Percentiles rank a stretch among this genome's conserved stretches.
Evolutionary conservation across 2,113 vertebrate genomes (phyloP).

Genomic region (Paracanthobrama guichenoti): DNA sequence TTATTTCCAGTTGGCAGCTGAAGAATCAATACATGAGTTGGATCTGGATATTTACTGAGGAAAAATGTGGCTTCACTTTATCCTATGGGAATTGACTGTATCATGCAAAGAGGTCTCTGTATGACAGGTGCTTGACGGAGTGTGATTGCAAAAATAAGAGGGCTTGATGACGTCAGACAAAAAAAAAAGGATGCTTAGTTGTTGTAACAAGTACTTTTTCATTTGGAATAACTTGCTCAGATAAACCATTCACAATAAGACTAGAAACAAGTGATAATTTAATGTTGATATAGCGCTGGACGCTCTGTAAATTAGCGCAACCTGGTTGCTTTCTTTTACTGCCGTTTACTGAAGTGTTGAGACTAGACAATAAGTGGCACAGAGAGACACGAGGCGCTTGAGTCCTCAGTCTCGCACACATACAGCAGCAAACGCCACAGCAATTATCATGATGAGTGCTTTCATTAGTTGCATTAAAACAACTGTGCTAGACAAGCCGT

Average conservation of each 20-base stretch:
- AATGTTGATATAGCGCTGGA: no score
- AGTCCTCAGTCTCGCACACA: neutral
- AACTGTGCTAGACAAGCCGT: conserved; percentile 57
- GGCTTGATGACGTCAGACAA: neutral
- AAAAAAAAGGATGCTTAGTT: neutral
- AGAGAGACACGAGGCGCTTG: neutral
- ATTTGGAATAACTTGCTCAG: neutral
- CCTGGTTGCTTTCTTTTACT: neutral
- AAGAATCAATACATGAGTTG: neutral
- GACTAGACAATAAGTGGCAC: neutral
- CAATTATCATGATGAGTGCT: conserved; percentile 46
- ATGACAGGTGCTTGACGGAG: neutral
- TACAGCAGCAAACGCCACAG: conserved; percentile 39
- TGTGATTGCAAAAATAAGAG: neutral
- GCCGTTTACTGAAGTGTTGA: neutral
- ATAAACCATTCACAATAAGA: no score
- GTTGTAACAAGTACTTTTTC: neutral
- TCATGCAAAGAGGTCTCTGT: neutral
- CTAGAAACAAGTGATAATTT: no score
- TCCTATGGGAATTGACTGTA: neutral
- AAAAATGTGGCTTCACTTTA: neutral
- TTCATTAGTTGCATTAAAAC: conserved; percentile 64
- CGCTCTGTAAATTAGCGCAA: neutral
- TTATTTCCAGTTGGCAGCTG: neutral
- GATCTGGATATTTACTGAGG: neutral